Evolutionary conservation across 2,113 vertebrate genomes (phyloP), one percentile per base, ranked within the genome.

Genomic region (Sceloporus tristichus): DNA sequence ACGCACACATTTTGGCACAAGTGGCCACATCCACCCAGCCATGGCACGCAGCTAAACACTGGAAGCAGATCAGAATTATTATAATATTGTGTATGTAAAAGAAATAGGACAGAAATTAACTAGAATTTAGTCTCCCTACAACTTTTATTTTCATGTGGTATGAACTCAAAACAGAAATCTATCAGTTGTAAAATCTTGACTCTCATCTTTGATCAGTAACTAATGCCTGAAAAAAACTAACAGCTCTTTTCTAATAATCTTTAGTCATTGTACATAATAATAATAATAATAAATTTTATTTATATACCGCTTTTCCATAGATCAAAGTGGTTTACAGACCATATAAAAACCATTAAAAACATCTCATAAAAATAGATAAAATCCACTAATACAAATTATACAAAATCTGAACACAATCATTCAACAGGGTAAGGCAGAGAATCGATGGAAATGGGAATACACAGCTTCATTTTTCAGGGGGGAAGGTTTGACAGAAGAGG

Each of bases 231-330:
- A 53, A 65, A 74, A 16, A 91, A 53, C 76, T 70, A 8, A 91
- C 91, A 87, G 92, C 93, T 91, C 93, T 94, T 93, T 92, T 90
- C 92, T 92, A 86, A 79, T 76, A 23, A 10, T 27, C 88, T 82
- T 14, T 68, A 53, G 25, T 92, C 92, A 29, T 79, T 94, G 93
- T 93, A 90, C 85, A 87, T 88, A 54, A 8, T 78, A 34, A 34
- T 34, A 34, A 34, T 34, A 34, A 34, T 34, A 34, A 34, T 34
- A 34, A 34, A 34, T 34, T 34, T 34, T 34, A 34, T 34, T 34
- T 34, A 34, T 34, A 34, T 34, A 34, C 34, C 34, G 34, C 34
- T 34, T 34, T 34, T 34, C 34, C 34, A 34, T 34, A 34, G 34
- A 34, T 34, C 34, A 34, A 34, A 34, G 34, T 34, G 34, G 34